Evolutionary conservation across 2,888 invertebrate species (phyloP).

Genomic region (Rhingia rostrata): DNA sequence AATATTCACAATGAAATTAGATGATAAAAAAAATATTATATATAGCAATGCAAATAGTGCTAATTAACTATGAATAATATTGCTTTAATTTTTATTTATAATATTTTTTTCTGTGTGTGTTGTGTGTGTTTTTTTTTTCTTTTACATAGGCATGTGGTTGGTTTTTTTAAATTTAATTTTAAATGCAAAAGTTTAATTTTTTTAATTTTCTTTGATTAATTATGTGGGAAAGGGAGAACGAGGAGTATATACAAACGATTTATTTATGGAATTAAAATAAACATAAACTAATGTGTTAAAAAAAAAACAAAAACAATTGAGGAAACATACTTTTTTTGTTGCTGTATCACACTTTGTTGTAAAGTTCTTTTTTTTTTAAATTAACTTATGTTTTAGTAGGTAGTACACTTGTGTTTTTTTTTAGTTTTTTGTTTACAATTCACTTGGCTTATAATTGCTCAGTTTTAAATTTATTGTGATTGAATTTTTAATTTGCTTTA

Average conservation of each 20-base stretch:
- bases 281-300: constrained; percentile 18
- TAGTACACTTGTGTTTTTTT: constrained; percentile 16
- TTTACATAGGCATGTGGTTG: constrained; percentile 63
- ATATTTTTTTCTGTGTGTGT: constrained; percentile 75
- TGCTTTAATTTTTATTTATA: constrained; percentile 78
- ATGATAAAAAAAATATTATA: constrained; percentile 76
- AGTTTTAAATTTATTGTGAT: constrained; percentile 16
- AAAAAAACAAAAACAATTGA: constrained; percentile 28
- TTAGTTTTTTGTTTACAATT: constrained; percentile 42
- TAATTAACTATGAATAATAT: constrained; percentile 83
- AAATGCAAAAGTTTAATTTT: constrained; percentile 32
- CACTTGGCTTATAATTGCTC: constrained; percentile 62
- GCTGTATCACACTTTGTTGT: constrained; percentile 67
- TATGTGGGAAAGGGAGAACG: constrained; percentile 27
- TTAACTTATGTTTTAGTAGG: constrained; percentile 58
- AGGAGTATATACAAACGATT: constrained; percentile 19
- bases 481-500: background rate
- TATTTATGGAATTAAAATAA: constrained; percentile 23
- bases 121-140: constrained; percentile 75
- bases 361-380: constrained; percentile 36
- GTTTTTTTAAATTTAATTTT: constrained; percentile 25
- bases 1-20: constrained; percentile 82
- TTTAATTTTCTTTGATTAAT: constrained; percentile 25
- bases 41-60: constrained; percentile 75
- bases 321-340: constrained; percentile 34